phyloP scores from a whole-genome alignment of 1,140 invertebrate species.

The Drusus annulatus region DNA sequence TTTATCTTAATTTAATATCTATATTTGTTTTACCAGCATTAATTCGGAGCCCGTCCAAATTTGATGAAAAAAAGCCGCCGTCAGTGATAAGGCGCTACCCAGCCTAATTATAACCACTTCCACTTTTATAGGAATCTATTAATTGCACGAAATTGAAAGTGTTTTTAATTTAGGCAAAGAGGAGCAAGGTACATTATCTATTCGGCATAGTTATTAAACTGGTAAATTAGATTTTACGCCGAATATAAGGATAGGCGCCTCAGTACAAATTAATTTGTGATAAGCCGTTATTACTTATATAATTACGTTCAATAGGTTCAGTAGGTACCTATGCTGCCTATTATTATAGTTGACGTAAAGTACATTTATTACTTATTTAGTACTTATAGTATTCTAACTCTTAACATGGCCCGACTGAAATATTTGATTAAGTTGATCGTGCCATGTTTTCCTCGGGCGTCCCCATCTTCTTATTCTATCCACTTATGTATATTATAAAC shows the following conservation, averaged over 20 bases:
- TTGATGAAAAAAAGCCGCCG: conserved; percentile 3
- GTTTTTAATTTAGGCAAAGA: not conserved
- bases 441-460: too few species aligned
- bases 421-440: too few species aligned
- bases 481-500: too few species aligned
- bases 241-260: not conserved
- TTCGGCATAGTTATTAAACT: not conserved
- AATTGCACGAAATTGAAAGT: conserved; percentile 30
- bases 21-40: conserved; percentile 56
- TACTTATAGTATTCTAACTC: too few species aligned
- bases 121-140: conserved; percentile 29
- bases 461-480: too few species aligned
- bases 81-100: not conserved
- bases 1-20: conserved; percentile 59
- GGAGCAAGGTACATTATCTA: not conserved
- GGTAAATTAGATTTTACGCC: not conserved
- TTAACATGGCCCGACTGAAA: too few species aligned
- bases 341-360: too few species aligned
- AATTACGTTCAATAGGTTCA: too few species aligned
- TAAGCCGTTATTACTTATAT: too few species aligned
- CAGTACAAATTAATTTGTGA: not conserved
- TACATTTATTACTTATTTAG: too few species aligned
- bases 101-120: not conserved
- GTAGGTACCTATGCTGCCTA: too few species aligned
- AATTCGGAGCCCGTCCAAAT: conserved; percentile 47